Evolutionary conservation across 2,113 vertebrate genomes (phyloP).

Genomic region (Cryptomyrus ogoouensis): DNA sequence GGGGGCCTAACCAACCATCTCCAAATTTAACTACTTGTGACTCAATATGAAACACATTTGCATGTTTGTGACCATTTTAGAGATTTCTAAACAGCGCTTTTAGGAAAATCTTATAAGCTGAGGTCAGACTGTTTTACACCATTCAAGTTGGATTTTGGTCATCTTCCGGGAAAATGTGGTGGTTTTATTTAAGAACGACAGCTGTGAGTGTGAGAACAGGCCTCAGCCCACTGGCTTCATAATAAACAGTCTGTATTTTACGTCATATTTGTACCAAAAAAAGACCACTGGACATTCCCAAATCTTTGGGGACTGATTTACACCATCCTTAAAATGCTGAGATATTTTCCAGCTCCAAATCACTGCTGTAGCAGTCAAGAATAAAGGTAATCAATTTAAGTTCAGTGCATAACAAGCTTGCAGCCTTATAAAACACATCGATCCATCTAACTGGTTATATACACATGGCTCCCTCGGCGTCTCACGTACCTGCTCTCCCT

Average conservation of each 20-base stretch:
- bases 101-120: neutral
- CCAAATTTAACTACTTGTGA: neutral
- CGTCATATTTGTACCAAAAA: neutral
- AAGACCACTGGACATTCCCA: neutral
- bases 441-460: neutral
- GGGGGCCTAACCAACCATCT: neutral
- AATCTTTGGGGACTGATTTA: neutral
- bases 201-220: neutral
- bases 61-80: neutral
- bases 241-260: neutral
- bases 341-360: neutral
- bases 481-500: conserved; percentile 80
- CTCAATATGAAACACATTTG: neutral
- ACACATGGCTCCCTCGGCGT: neutral
- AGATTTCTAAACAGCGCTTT: neutral
- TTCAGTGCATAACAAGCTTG: neutral
- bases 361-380: neutral
- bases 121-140: neutral
- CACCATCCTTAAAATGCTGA: neutral
- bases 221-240: neutral
- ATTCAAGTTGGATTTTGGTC: neutral
- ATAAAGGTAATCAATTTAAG: neutral
- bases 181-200: neutral
- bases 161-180: neutral
- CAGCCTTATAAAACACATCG: neutral